These are phyloP conservation scores for Fringilla coelebs DNA, from an alignment of 2,797 vertebrate genomes.

Conservation along the genomic window DNA sequence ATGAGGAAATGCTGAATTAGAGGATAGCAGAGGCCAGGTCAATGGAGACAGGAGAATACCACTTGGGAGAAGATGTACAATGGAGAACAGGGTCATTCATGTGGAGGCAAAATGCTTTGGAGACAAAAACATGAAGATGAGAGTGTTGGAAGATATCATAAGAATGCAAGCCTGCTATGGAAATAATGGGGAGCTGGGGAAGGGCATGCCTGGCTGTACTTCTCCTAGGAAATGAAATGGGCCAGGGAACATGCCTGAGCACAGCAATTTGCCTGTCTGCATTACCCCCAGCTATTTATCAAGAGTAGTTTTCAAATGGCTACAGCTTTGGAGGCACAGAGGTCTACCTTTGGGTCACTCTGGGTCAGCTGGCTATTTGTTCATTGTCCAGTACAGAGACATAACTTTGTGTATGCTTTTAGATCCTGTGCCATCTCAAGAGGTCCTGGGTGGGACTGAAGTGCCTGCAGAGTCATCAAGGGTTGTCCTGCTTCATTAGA, in stretches of 20 bases:
- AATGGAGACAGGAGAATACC: background rate
- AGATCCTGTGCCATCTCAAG: background rate
- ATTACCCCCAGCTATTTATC: background rate
- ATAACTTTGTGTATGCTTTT: background rate
- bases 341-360: background rate
- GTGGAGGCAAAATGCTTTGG: background rate
- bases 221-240: background rate
- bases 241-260: background rate
- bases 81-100: background rate
- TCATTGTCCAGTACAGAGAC: background rate
- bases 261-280: background rate
- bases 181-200: background rate
- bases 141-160: rapidly evolving
- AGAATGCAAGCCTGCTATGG: background rate
- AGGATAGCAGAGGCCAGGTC: background rate
- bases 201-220: background rate
- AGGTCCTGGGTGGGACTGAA: background rate
- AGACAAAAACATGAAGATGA: background rate
- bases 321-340: background rate
- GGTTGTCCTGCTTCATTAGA: background rate
- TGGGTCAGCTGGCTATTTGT: background rate
- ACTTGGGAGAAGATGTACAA: background rate
- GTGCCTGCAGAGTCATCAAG: background rate
- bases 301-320: background rate
- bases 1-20: background rate